Conservation (phyloP, 2,113 vertebrate species). For the Chloropsis cyanopogon region DNA sequence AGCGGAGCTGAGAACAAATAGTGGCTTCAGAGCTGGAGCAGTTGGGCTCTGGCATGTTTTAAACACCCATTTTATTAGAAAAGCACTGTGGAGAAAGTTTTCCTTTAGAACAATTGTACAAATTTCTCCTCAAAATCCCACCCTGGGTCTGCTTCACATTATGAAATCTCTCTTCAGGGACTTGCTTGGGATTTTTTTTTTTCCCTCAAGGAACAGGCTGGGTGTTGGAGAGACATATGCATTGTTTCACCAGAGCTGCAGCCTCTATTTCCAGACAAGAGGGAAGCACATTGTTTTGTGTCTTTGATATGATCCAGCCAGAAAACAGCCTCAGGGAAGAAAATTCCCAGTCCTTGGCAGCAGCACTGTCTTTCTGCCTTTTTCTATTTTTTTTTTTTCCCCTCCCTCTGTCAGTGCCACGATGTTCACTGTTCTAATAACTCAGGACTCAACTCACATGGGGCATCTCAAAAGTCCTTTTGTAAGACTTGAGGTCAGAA, state of each 20-base stretch:
- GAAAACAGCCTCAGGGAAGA: conserved; percentile 35
- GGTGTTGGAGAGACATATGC: conserved; percentile 17
- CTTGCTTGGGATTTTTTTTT: neutral
- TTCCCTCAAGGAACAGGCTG: neutral
- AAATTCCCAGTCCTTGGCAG: conserved; percentile 27
- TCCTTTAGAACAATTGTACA: neutral
- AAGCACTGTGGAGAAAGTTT: conserved; percentile 44
- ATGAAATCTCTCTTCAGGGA: conserved; percentile 12
- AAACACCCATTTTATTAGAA: neutral
- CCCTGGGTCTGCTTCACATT: conserved; percentile 32
- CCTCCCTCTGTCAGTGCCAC: neutral
- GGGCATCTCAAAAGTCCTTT: conserved; percentile 37
- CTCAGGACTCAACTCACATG: conserved; percentile 26
- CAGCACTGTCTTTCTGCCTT: neutral
- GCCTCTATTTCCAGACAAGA: conserved; percentile 38
- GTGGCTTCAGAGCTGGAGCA: neutral
- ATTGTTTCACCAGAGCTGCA: conserved; percentile 46
- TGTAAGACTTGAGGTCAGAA: conserved; percentile 53
- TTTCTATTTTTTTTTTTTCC: neutral
- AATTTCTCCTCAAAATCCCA: conserved; percentile 34
- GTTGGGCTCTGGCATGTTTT: neutral
- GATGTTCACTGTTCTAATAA: conserved; percentile 19
- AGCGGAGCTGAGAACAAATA: neutral
- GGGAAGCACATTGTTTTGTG: conserved; percentile 47
- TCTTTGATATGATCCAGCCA: conserved; percentile 46